Percentiles rank a stretch among this genome's conserved stretches.
phyloP scores from a whole-genome alignment of 2,113 vertebrate genomes.

The Menura novaehollandiae region DNA sequence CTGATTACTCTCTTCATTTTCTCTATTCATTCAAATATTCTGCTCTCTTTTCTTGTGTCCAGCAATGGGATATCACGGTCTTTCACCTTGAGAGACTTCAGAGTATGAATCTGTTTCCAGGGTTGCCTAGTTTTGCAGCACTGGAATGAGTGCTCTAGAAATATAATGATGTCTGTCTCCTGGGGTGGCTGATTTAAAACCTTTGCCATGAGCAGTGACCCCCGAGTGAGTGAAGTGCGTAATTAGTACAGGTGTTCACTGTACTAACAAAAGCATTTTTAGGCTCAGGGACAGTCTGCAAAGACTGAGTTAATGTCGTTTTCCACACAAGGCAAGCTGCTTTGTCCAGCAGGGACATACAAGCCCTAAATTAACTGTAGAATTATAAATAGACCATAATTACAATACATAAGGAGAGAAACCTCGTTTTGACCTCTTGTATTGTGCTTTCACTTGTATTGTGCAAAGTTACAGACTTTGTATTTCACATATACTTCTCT shows the following conservation, averaged over 20 bases:
- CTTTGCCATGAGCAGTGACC: constrained; percentile 51
- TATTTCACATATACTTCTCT: not conserved
- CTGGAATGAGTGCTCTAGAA: not conserved
- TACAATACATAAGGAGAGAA: constrained; percentile 12
- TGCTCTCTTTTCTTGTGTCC: not conserved
- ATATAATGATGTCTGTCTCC: constrained; percentile 23
- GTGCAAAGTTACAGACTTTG: not conserved
- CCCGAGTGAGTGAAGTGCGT: constrained; percentile 10
- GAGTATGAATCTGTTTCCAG: not conserved
- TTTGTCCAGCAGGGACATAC: constrained; percentile 34
- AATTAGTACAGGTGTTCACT: constrained; percentile 64
- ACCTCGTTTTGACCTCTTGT: constrained; percentile 38
- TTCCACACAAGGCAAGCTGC: constrained; percentile 46
- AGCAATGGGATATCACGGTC: not conserved
- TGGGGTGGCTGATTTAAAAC: constrained; percentile 59
- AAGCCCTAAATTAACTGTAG: constrained; percentile 46
- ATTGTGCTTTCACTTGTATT: constrained; percentile 25
- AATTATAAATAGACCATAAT: constrained; percentile 37
- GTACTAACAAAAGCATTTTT: constrained; percentile 42
- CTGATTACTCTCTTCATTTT: not conserved
- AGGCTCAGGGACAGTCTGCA: constrained; percentile 14
- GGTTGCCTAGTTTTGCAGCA: not conserved
- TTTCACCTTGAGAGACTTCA: not conserved
- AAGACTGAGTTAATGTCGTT: constrained; percentile 50
- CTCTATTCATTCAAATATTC: not conserved